phyloP scores from a whole-genome alignment of 2,797 vertebrate genomes.

The Hyperoplus immaculatus region DNA sequence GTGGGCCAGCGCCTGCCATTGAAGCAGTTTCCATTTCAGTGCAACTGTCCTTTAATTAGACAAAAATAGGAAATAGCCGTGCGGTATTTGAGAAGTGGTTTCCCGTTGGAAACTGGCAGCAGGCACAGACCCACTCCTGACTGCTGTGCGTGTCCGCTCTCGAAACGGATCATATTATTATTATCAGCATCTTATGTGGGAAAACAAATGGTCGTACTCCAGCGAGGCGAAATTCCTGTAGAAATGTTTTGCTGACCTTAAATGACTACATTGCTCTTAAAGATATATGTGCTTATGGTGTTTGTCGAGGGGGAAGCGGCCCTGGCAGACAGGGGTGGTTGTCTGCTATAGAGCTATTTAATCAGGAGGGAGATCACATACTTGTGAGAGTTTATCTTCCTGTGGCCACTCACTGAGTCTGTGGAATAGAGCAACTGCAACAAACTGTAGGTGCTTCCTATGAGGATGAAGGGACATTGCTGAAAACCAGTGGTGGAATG shows the following conservation, averaged over 20 bases:
- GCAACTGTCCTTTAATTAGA: conserved; percentile 76
- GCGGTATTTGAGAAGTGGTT: conserved; percentile 73
- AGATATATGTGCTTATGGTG: conserved; percentile 31
- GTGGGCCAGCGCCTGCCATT: conserved; percentile 30
- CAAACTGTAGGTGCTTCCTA: conserved; percentile 46
- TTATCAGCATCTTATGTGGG: conserved; percentile 62
- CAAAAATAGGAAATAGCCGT: conserved; percentile 81
- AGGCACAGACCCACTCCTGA: conserved; percentile 59
- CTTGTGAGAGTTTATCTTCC: conserved; percentile 66
- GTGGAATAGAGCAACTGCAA: conserved; percentile 39
- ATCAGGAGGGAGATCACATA: conserved; percentile 69
- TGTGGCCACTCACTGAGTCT: conserved; percentile 60
- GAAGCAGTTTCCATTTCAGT: conserved; percentile 60
- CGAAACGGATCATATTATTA: conserved; percentile 62
- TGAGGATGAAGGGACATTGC: conserved; percentile 22
- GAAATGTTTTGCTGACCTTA: conserved; percentile 51
- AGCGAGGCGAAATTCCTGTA: conserved; percentile 30
- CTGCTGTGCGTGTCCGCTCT: conserved; percentile 55
- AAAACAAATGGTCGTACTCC: conserved; percentile 51
- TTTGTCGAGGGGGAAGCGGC: conserved; percentile 49
- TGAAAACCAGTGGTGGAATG: conserved; percentile 7
- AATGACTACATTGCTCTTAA: conserved; percentile 49
- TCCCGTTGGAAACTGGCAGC: conserved; percentile 68
- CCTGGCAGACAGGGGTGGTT: conserved; percentile 39
- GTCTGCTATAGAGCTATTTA: conserved; percentile 61